Evolutionary conservation across 2,888 invertebrate species (phyloP).

Genomic region (Eueremaeus valkanovi): DNA sequence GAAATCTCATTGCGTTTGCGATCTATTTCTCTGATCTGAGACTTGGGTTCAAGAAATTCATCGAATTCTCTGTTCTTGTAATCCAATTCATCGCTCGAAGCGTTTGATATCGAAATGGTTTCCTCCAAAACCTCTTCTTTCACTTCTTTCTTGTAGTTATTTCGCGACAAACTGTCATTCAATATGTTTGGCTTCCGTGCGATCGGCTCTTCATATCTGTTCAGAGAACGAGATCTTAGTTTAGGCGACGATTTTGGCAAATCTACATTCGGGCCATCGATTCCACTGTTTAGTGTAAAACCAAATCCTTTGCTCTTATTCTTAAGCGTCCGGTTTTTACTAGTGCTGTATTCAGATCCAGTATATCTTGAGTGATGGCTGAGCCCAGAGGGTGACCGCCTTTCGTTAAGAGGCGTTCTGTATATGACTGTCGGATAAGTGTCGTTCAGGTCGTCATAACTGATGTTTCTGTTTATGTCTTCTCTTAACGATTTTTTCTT

Average conservation of each 20-base stretch:
- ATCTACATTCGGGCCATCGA: slow-evolving; percentile 31
- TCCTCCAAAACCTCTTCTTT: slow-evolving; percentile 41
- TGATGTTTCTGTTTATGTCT: background rate
- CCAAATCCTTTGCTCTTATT: slow-evolving; percentile 39
- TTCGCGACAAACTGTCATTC: background rate
- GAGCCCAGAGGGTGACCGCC: slow-evolving; percentile 3
- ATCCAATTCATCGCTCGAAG: slow-evolving; percentile 36
- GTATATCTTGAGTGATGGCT: slow-evolving; percentile 18
- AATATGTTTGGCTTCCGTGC: background rate
- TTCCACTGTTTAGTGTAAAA: slow-evolving; percentile 25
- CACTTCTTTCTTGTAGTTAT: background rate
- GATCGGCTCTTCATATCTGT: background rate
- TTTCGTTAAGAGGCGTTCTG: slow-evolving; percentile 36
- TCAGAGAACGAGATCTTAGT: slow-evolving; percentile 1
- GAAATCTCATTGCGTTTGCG: slow-evolving; percentile 45
- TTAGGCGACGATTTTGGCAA: slow-evolving; percentile 22
- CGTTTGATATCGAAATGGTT: slow-evolving; percentile 43
- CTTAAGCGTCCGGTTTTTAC: slow-evolving; percentile 2
- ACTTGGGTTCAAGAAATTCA: slow-evolving; percentile 41
- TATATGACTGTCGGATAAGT: slow-evolving; percentile 27
- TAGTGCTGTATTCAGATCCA: slow-evolving; percentile 19
- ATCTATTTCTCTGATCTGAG: slow-evolving; percentile 45
- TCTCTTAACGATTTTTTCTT: slow-evolving; percentile 40
- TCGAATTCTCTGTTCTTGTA: slow-evolving; percentile 42
- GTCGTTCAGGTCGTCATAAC: background rate